Evolutionary conservation across 2,113 vertebrate species (phyloP).

Genomic region (Herpetotheres cachinnans): DNA sequence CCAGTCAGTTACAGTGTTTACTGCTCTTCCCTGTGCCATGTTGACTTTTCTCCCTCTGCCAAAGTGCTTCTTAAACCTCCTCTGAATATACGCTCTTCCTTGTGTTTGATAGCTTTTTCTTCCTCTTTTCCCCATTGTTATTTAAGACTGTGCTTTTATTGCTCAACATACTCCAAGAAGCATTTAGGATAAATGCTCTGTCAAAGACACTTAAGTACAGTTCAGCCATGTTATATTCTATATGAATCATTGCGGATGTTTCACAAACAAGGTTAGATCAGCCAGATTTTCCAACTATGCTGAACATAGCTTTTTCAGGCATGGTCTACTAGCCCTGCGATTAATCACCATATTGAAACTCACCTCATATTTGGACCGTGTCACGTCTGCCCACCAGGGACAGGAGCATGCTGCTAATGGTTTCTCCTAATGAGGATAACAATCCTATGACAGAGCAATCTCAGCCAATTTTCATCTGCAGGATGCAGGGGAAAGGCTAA

Average conservation of each 20-base stretch:
- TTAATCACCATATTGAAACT: conserved; percentile 25
- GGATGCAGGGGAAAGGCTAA: conserved; percentile 3
- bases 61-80: conserved; percentile 15
- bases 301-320: conserved; percentile 28
- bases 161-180: conserved; percentile 35
- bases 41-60: not conserved
- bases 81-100: not conserved
- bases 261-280: conserved; percentile 39
- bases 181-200: conserved; percentile 45
- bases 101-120: conserved; percentile 9
- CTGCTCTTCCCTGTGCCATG: not conserved
- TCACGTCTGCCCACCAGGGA: conserved; percentile 12
- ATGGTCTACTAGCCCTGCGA: not conserved
- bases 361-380: not conserved
- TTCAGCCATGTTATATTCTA: conserved; percentile 19
- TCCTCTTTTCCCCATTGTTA: not conserved
- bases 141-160: conserved; percentile 34
- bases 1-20: not conserved
- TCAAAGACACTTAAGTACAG: conserved; percentile 45
- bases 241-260: not conserved
- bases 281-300: conserved; percentile 39
- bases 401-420: conserved; percentile 31
- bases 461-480: not conserved
- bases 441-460: not conserved
- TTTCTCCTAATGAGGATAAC: conserved; percentile 22